Evolutionary conservation across 2,888 invertebrate genomes (phyloP).

Genomic region (Pemphredon lugubris): DNA sequence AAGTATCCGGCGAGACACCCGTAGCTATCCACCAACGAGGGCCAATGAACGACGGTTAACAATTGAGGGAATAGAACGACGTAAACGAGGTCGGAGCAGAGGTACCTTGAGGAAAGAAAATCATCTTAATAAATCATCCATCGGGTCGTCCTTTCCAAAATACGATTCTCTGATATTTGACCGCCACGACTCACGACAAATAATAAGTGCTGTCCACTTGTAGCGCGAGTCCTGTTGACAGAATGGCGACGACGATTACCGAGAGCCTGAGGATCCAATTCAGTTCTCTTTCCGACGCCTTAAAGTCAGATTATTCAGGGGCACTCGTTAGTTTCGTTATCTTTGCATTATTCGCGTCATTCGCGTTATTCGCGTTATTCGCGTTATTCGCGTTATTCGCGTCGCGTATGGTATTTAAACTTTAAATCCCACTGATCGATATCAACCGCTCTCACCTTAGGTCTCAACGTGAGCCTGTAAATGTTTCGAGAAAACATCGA

Average conservation of each 20-base stretch:
- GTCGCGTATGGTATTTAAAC: too few species aligned
- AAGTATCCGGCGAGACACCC: slow-evolving; percentile 84
- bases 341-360: neutral
- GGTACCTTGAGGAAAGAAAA: slow-evolving; percentile 78
- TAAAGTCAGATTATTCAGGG: slow-evolving; percentile 18
- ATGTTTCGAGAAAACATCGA: slow-evolving; percentile 89
- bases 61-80: slow-evolving; percentile 89
- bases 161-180: slow-evolving; percentile 1
- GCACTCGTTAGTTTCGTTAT: neutral
- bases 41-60: slow-evolving; percentile 85
- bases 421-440: too few species aligned
- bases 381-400: too few species aligned
- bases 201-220: slow-evolving; percentile 86
- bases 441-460: slow-evolving; percentile 82
- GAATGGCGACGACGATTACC: slow-evolving; percentile 84
- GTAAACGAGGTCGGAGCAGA: slow-evolving; percentile 88
- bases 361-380: neutral
- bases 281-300: slow-evolving; percentile 87
- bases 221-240: slow-evolving; percentile 85
- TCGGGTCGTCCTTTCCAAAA: too few species aligned
- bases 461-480: slow-evolving; percentile 86
- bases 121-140: too few species aligned
- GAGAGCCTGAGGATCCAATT: slow-evolving; percentile 86
- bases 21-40: slow-evolving; percentile 86
- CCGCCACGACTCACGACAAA: slow-evolving; percentile 76